phyloP scores from a whole-genome alignment of 2,888 invertebrate genomes.

The Cremastobaeus sp. region DNA sequence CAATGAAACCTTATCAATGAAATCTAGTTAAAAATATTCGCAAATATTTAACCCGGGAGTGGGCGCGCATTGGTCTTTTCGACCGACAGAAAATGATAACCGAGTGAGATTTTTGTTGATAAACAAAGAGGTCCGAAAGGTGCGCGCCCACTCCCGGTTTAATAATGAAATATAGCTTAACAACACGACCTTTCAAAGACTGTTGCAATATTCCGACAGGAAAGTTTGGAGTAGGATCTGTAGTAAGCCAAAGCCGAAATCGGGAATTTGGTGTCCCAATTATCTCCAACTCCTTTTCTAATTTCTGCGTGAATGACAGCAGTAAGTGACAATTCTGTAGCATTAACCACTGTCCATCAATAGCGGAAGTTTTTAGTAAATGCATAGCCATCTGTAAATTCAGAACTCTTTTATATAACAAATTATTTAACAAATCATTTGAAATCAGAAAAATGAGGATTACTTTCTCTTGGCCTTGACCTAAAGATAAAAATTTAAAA shows the following conservation, averaged over 20 bases:
- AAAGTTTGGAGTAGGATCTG: conserved; percentile 91
- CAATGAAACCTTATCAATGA: no score
- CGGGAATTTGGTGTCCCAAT: conserved; percentile 91
- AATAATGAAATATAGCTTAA: no score
- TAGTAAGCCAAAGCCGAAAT: conserved; percentile 95
- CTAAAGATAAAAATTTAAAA: conserved; percentile 93
- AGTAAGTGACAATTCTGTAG: conserved; percentile 95
- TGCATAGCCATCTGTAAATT: conserved; percentile 83
- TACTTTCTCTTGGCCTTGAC: conserved; percentile 95
- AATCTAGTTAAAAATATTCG: no score
- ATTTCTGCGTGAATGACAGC: conserved; percentile 86
- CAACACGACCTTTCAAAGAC: conserved; percentile 91
- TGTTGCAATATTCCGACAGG: conserved; percentile 93
- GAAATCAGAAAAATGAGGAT: conserved; percentile 62
- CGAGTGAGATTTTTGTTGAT: no score
- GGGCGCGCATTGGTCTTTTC: no score
- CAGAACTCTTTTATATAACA: no score
- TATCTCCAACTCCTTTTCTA: conserved; percentile 91
- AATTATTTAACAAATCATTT: background rate
- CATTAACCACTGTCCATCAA: conserved; percentile 93
- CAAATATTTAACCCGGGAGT: no score
- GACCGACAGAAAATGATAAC: no score
- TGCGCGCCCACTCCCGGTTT: no score
- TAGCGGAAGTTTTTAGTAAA: conserved; percentile 84
- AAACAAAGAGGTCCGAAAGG: no score